Base-by-base conservation (phyloP, 2,113 vertebrate species). In the Zapornia atra region DNA sequence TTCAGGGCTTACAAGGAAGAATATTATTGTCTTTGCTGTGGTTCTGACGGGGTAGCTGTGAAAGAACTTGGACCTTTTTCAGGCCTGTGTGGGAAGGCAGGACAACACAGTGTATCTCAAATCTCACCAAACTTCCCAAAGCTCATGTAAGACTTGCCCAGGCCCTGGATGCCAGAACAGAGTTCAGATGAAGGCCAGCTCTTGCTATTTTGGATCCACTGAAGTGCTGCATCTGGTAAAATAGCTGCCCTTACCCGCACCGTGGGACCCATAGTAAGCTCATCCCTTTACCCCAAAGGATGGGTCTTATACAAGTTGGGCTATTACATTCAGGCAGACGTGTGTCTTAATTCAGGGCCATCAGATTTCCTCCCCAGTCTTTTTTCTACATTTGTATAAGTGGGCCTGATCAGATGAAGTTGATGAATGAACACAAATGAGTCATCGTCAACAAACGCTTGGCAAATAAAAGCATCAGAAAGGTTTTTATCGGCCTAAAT, bases 401-500 rank as follows among this genome's bases (percentile, higher is more conserved):
- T 40, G 48, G 9, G 48, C 31, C 33, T n/a, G 25, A 59, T 70
- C 11, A 86, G 42, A 42, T 56, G 77, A 75, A 36, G 53, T 0
- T 31, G 77, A 70, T 34, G 9, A 63, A 79, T 53, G 33, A 33
- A 59, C 73, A 34, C 15, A 28, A 70, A 54, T 0, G 0, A 51
- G 11, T 22, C 50, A 21, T 4, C 51, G n/a, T 61, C 59, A 82
- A 51, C 17, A 22, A 9, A 31, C 29, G 1, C 31, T 53, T 10
- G 0, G 42, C 76, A 79, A 96, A 80, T 61, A 65, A 96, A 90
- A 86, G 88, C 63, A 91, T 60, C 31, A 10, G 92, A 93, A 91
- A 88, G 59, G 65, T 63, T 97, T 87, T 75, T 69, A 28, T 97
- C 80, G 60, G 97, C 88, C 97, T 97, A 98, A 97, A 96, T 98